Evolutionary conservation across 2,797 vertebrate species (phyloP), one percentile per base, ranked within the genome.

Genomic region (Smutsia temminckii): DNA sequence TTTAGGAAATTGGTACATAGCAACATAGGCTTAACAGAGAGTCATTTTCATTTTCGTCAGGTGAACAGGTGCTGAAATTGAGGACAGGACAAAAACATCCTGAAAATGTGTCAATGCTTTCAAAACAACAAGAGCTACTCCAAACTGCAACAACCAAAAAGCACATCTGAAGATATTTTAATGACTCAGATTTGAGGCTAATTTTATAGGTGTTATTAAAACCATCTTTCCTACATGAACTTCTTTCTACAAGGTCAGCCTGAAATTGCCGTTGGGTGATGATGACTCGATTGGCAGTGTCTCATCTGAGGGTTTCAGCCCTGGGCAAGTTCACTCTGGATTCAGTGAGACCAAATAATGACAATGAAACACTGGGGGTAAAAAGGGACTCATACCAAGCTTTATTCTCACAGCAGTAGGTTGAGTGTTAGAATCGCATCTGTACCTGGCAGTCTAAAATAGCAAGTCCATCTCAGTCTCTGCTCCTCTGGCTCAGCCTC

Each of bases 21-120:
- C 29, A 83, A 53, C 0, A 10, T 13, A 12, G 20, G 42, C 53
- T 95, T 72, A 63, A 79, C 75, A 87, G 27, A 81, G 74, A 94
- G 23, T 80, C 17, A 34, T 94, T 86, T 96, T 66, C 71, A 91
- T 55, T 34, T 34, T 37, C 83, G 51, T 94, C 64, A 71, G 85
- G 86, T 92, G 75, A 96, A 90, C 87, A 96, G 85, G 85, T 85
- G 92, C 69, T 96, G 64, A 94, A 85, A 71, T 29, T 83, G 63
- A 20, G 40, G 49, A 46, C 5, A 13, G 40, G 80, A 93, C 37
- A 83, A 81, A 93, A 93, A 91, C 25, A 29, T 77, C 37, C 49
- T 34, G 37, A 59, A 80, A 74, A 96, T 0, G 1, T 63, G 79
- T 63, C 59, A 81, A 25, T 72, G 80, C 57, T 95, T 96, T 27